Percentiles rank a stretch among this genome's conserved stretches.
Conservation (phyloP, 2,797 vertebrate genomes). For the Somateria mollissima region DNA sequence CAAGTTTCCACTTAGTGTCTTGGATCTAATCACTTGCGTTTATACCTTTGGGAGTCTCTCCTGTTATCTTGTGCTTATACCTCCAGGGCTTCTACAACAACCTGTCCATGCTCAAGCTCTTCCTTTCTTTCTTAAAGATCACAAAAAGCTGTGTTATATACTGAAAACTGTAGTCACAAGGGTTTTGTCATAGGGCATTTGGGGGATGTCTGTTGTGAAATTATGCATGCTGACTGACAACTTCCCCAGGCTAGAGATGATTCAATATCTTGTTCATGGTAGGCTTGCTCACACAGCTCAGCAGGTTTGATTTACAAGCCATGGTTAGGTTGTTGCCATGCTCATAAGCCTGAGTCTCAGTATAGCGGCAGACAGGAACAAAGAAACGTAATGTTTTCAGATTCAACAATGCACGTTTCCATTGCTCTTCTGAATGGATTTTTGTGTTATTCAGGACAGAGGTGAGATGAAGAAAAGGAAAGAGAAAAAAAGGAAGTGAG, state of each 20-base stretch:
- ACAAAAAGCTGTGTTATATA: neutral
- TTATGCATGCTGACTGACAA: neutral
- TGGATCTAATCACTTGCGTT: neutral
- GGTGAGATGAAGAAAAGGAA: neutral
- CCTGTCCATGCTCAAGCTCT: fast-evolving
- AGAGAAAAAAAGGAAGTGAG: neutral
- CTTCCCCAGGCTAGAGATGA: neutral
- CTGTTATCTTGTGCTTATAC: neutral
- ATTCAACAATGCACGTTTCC: neutral
- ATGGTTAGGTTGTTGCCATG: neutral
- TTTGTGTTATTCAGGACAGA: neutral
- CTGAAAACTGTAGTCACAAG: neutral
- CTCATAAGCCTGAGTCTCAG: neutral
- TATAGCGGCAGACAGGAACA: neutral
- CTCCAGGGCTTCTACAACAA: neutral
- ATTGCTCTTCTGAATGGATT: neutral
- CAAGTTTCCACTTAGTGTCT: neutral
- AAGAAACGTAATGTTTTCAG: neutral
- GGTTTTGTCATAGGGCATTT: neutral
- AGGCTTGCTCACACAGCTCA: neutral
- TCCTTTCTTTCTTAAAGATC: neutral
- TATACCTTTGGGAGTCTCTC: neutral
- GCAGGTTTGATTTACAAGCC: neutral
- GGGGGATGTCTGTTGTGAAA: neutral
- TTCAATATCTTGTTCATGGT: neutral